These are phyloP conservation scores for Trididemnum miniatum DNA, from an alignment of 23 tunicate species.

Conservation along the genomic window DNA sequence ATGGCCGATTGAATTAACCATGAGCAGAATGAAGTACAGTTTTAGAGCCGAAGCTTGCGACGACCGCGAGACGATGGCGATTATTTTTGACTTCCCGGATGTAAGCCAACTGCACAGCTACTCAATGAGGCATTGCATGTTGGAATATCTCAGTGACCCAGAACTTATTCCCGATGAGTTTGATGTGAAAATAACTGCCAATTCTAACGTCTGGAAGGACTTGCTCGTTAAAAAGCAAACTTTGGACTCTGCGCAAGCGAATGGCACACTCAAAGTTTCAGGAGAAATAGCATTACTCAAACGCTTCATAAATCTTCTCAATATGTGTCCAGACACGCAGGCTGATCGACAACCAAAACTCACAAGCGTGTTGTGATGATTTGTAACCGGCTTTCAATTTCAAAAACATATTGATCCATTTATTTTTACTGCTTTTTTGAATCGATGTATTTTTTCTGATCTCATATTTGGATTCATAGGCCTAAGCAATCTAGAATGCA, in stretches of 20 bases:
- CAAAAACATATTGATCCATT: too few species aligned
- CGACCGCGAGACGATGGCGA: not conserved
- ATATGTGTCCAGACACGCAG: not conserved
- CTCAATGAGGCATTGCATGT: slow-evolving; percentile 51
- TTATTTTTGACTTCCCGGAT: slow-evolving; percentile 40
- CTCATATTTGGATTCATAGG: too few species aligned
- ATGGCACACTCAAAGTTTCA: slow-evolving; percentile 26
- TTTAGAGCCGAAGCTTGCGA: slow-evolving; percentile 55
- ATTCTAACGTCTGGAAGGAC: slow-evolving; percentile 34
- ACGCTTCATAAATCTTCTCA: slow-evolving; percentile 26
- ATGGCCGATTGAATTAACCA: not conserved
- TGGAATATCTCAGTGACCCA: slow-evolving; percentile 20
- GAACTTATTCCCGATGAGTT: not conserved
- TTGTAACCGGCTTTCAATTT: too few species aligned
- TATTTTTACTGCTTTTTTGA: too few species aligned
- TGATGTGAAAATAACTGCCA: slow-evolving; percentile 21
- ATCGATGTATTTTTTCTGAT: too few species aligned
- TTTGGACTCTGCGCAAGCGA: slow-evolving; percentile 7
- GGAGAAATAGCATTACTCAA: slow-evolving; percentile 26
- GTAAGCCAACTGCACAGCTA: slow-evolving; percentile 16
- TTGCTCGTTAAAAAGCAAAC: slow-evolving; percentile 3
- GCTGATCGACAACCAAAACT: not conserved
- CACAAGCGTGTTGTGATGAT: not conserved
- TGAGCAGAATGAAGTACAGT: not conserved
- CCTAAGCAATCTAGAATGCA: too few species aligned